A percentile compares a stretch with the other conserved stretches of the same genome.
Evolutionary conservation across 1,140 invertebrate species (phyloP).

Genomic region (Centruroides vittatus): DNA sequence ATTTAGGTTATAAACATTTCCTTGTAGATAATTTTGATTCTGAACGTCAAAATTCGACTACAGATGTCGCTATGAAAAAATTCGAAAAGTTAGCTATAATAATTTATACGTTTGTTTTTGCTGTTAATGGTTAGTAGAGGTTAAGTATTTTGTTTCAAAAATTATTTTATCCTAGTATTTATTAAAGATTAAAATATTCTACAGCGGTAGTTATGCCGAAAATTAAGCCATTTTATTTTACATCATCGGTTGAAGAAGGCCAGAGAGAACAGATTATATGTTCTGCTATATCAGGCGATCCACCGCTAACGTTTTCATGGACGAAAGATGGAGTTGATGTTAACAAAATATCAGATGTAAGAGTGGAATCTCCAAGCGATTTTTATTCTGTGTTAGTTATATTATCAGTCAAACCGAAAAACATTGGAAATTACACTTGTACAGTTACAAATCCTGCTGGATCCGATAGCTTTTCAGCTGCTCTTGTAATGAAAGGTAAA

Average conservation of each 20-base stretch:
- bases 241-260: not conserved
- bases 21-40: too few relatives aligned
- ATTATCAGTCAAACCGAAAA: constrained; percentile 2
- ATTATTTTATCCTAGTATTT: too few relatives aligned
- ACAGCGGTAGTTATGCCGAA: not conserved
- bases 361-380: too few relatives aligned
- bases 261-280: not conserved
- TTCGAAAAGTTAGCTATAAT: too few relatives aligned
- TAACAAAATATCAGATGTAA: too few relatives aligned
- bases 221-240: not conserved
- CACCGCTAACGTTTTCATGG: not conserved
- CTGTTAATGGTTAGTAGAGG: too few relatives aligned
- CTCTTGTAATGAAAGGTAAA: constrained; percentile 10
- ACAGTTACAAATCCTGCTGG: constrained; percentile 20
- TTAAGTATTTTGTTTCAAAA: too few relatives aligned
- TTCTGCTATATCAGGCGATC: not conserved
- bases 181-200: too few relatives aligned
- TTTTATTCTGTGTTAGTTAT: not conserved
- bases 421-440: constrained; percentile 25
- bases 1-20: too few relatives aligned
- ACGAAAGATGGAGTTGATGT: not conserved
- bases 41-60: too few relatives aligned
- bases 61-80: too few relatives aligned
- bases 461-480: constrained; percentile 9
- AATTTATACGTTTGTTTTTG: too few relatives aligned